A percentile compares a stretch with the other conserved stretches of the same genome.
Evolutionary conservation across 2,797 vertebrate genomes (phyloP).

Genomic region (Sitta carolinensis): DNA sequence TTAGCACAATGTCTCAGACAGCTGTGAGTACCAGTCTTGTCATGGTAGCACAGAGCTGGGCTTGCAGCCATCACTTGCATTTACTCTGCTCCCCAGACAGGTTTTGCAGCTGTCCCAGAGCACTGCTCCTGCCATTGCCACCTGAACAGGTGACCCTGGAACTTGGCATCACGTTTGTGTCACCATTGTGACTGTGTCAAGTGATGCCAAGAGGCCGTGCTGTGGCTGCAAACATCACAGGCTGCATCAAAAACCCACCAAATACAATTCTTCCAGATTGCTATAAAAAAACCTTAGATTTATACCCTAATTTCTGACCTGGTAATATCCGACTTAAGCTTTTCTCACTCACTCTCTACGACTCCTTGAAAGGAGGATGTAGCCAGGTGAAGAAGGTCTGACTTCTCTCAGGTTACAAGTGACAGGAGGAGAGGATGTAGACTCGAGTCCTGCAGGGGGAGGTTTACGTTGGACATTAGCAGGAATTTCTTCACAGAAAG

Average conservation of each 20-base stretch:
- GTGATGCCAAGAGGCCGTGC: neutral
- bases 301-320: neutral
- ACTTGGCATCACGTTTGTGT: accelerated
- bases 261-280: neutral
- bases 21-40: neutral
- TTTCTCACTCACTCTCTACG: neutral
- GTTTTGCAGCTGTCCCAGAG: neutral
- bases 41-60: accelerated
- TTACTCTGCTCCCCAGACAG: neutral
- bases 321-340: neutral
- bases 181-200: accelerated
- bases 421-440: neutral
- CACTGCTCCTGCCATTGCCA: neutral
- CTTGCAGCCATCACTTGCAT: neutral
- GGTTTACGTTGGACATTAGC: neutral
- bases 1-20: neutral
- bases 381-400: neutral
- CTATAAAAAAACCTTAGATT: neutral
- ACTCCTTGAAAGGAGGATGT: neutral
- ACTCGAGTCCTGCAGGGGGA: neutral
- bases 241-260: neutral
- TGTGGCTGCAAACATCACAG: neutral
- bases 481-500: neutral
- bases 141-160: neutral
- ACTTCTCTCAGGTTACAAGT: neutral